Percentiles rank a stretch among this genome's conserved stretches.
Evolutionary conservation across 2,797 vertebrate genomes (phyloP).

Genomic region (Mus minutoides): DNA sequence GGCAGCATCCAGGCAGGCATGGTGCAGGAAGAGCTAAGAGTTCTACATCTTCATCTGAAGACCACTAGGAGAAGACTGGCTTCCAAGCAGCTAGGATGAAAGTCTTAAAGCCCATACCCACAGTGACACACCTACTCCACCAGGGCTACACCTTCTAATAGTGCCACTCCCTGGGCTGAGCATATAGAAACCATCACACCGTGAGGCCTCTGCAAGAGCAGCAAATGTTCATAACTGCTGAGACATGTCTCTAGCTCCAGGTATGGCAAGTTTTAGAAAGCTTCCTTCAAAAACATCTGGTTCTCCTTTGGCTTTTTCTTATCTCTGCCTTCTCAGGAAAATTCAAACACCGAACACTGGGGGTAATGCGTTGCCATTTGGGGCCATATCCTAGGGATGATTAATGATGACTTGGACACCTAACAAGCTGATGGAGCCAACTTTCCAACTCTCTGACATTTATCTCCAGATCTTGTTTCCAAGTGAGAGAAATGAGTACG

Average conservation of each 20-base stretch:
- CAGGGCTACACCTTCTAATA: too few relatives aligned
- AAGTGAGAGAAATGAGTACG: not conserved
- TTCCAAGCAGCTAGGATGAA: too few relatives aligned
- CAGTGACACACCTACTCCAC: too few relatives aligned
- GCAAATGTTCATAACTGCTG: not conserved
- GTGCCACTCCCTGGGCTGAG: too few relatives aligned
- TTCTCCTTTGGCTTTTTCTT: not conserved
- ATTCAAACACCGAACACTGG: not conserved
- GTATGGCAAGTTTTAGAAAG: not conserved
- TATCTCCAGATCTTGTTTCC: not conserved
- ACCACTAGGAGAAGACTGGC: too few relatives aligned
- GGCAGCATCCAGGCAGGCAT: too few relatives aligned
- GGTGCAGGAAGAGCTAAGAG: too few relatives aligned
- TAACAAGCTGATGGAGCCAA: not conserved
- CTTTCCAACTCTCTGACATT: not conserved
- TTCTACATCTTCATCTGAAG: too few relatives aligned
- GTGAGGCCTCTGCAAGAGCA: not conserved
- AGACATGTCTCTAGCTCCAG: not conserved
- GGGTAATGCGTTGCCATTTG: not conserved
- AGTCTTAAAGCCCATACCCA: too few relatives aligned
- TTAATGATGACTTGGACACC: not conserved
- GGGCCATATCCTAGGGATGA: not conserved
- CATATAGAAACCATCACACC: too few relatives aligned
- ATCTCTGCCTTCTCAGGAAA: not conserved
- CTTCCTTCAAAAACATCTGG: not conserved